These are phyloP conservation scores for Drepanosiphum platanoidis DNA, from an alignment of 2,888 invertebrate species.

Conservation along the genomic window DNA sequence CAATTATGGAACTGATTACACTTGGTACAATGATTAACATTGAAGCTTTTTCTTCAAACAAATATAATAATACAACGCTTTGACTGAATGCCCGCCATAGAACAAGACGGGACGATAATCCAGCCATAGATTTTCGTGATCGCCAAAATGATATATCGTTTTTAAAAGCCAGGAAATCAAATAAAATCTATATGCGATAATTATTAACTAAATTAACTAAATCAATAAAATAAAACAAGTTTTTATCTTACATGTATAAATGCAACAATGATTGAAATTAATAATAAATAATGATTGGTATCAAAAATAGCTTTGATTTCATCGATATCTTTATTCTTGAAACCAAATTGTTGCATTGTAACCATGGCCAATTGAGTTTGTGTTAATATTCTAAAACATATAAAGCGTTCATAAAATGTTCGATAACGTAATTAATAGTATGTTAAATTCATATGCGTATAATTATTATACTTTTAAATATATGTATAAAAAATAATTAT, in stretches of 20 bases:
- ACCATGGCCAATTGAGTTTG: slow-evolving; percentile 81
- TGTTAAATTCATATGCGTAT: background rate
- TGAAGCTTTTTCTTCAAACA: slow-evolving; percentile 92
- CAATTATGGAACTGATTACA: slow-evolving; percentile 87
- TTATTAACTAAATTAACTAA: background rate
- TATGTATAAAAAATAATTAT: background rate
- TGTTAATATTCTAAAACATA: slow-evolving; percentile 73
- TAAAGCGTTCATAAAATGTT: background rate
- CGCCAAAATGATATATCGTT: slow-evolving; percentile 97
- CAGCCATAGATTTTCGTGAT: slow-evolving; percentile 83
- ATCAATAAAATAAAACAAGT: background rate
- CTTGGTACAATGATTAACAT: slow-evolving; percentile 87
- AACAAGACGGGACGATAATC: slow-evolving; percentile 88
- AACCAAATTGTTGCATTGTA: slow-evolving; percentile 80
- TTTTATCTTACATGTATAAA: slow-evolving; percentile 85
- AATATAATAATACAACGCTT: slow-evolving; percentile 88
- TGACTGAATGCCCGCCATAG: slow-evolving; percentile 95
- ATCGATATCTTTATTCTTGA: slow-evolving; percentile 92
- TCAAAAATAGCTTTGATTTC: slow-evolving; percentile 97
- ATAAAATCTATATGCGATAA: slow-evolving; percentile 82
- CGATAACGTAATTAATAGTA: background rate
- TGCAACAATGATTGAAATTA: slow-evolving; percentile 89
- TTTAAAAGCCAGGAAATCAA: slow-evolving; percentile 97
- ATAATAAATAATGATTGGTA: slow-evolving; percentile 90
- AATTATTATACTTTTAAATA: background rate